phyloP scores from a whole-genome alignment of 2,113 vertebrate genomes.

The Psilopsiagon aurifrons region DNA sequence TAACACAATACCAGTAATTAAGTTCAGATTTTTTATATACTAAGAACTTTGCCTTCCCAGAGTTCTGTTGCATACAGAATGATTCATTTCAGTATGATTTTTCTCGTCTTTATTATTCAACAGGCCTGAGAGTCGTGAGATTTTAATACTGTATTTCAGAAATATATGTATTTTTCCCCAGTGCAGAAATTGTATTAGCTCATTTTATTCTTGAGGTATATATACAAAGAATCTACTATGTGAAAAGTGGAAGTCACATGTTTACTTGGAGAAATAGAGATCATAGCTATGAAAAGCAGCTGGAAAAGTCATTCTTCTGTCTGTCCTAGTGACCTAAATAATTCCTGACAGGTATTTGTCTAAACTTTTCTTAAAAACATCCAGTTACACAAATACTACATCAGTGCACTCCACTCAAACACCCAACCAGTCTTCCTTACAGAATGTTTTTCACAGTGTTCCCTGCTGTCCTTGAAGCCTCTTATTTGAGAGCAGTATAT shows the following conservation, averaged over 20 bases:
- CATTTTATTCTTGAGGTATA: background rate
- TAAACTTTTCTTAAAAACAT: conserved; percentile 45
- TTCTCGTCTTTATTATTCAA: conserved; percentile 35
- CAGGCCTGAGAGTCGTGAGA: background rate
- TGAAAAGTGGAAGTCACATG: background rate
- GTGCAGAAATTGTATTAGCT: background rate
- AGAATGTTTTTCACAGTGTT: background rate
- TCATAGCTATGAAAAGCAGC: background rate
- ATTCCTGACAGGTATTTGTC: conserved; percentile 36
- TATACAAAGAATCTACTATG: background rate
- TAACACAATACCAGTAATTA: conserved; percentile 18
- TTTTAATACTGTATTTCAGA: background rate
- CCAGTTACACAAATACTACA: conserved; percentile 18
- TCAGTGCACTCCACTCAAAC: background rate
- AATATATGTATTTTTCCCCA: background rate
- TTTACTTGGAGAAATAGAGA: background rate
- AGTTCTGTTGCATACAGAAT: background rate
- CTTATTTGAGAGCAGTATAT: background rate
- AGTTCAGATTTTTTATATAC: conserved; percentile 20
- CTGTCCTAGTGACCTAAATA: conserved; percentile 42
- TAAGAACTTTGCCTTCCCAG: background rate
- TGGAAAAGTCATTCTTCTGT: background rate
- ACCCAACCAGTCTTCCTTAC: background rate
- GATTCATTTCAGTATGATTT: conserved; percentile 13
- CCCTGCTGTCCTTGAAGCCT: background rate